These are phyloP conservation scores for Paraescarpia echinospica DNA, from an alignment of 1,140 invertebrate genomes.

Conservation along the genomic window DNA sequence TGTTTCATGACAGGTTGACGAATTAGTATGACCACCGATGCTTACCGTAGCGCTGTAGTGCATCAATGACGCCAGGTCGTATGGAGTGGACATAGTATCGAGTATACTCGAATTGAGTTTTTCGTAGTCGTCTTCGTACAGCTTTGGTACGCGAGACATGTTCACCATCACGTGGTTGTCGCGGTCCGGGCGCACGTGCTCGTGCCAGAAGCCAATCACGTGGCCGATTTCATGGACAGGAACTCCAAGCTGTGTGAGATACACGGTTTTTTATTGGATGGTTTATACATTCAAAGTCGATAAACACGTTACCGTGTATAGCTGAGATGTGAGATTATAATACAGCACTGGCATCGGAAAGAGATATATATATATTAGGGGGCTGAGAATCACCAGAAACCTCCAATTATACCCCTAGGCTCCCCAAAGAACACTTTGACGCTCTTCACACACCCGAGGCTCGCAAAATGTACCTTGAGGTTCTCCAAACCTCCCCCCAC, in stretches of 20 bases:
- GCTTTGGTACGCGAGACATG: not conserved
- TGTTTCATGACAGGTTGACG: too few relatives aligned
- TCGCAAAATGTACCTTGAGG: too few relatives aligned
- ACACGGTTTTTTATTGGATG: not conserved
- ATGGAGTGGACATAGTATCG: constrained; percentile 33
- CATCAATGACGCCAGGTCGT: constrained; percentile 54
- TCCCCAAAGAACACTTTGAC: too few relatives aligned
- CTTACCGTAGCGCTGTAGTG: constrained; percentile 49
- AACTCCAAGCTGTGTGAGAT: constrained; percentile 18
- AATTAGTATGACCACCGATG: not conserved
- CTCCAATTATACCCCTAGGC: too few relatives aligned
- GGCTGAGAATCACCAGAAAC: too few relatives aligned
- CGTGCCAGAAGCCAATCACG: constrained; percentile 55
- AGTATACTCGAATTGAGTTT: not conserved
- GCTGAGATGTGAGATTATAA: too few relatives aligned
- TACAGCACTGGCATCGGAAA: too few relatives aligned
- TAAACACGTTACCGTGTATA: too few relatives aligned
- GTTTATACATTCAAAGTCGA: not conserved
- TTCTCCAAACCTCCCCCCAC: too few relatives aligned
- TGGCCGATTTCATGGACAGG: constrained; percentile 52
- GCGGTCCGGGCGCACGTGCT: constrained; percentile 53
- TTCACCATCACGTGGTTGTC: constrained; percentile 46
- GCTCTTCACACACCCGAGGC: too few relatives aligned
- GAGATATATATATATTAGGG: too few relatives aligned
- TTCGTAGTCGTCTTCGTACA: not conserved